Conservation (phyloP, 2,888 invertebrate species). For the Eledona agricola region DNA sequence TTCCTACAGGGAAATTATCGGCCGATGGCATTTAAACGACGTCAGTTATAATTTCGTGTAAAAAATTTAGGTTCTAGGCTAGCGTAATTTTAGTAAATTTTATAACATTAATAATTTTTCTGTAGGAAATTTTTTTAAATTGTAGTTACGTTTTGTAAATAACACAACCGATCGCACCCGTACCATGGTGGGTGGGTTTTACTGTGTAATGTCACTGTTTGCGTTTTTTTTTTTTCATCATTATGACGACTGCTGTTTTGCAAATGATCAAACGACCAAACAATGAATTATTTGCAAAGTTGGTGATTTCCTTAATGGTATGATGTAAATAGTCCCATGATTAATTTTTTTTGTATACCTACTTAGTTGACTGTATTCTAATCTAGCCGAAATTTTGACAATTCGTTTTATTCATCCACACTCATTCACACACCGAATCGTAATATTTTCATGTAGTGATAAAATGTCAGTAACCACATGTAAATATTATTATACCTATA, state of each 20-base stretch:
- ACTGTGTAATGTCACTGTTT: constrained; percentile 3
- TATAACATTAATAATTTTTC: constrained; percentile 22
- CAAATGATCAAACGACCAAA: constrained; percentile 41
- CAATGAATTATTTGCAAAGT: constrained; percentile 38
- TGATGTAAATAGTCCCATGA: constrained; percentile 30
- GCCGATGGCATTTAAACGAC: constrained; percentile 1
- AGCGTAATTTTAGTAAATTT: constrained; percentile 28
- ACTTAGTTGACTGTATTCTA: constrained; percentile 32
- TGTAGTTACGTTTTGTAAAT: constrained; percentile 25
- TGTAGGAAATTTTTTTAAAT: constrained; percentile 28
- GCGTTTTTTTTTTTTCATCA: constrained; percentile 12
- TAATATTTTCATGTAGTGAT: constrained; percentile 29
- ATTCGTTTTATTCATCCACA: constrained; percentile 18
- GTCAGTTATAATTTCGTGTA: constrained; percentile 22
- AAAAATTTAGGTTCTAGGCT: constrained; percentile 16
- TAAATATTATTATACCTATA: constrained; percentile 41
- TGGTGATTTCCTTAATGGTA: constrained; percentile 35
- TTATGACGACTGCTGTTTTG: constrained; percentile 31
- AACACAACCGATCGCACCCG: constrained; percentile 22
- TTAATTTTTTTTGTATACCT: constrained; percentile 30
- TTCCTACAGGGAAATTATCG: constrained; percentile 29
- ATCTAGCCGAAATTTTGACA: constrained; percentile 28
- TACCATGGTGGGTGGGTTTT: no score
- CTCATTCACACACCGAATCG: no score
- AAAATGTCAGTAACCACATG: constrained; percentile 34